phyloP scores from a whole-genome alignment of 2,113 vertebrate genomes.

The Pterophyllum scalare region DNA sequence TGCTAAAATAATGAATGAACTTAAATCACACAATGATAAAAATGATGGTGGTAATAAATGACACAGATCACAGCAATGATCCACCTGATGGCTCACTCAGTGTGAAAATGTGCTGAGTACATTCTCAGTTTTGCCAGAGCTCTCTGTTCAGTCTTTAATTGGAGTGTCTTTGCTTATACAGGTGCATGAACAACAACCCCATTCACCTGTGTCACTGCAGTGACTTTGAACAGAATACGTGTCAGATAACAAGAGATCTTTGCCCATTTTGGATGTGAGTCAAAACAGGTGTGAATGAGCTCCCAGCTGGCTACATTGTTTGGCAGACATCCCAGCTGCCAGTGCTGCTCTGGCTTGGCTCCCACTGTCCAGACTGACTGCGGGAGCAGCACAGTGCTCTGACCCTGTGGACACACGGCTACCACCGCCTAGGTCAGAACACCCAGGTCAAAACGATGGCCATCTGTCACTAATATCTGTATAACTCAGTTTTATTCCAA shows the following conservation, averaged over 20 bases:
- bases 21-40: too few relatives aligned
- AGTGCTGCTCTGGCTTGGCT: neutral
- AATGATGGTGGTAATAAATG: neutral
- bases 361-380: constrained; percentile 1
- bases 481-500: neutral
- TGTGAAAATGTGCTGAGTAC: constrained; percentile 10
- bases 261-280: constrained; percentile 17
- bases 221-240: constrained; percentile 24
- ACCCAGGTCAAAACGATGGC: neutral
- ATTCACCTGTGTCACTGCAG: constrained; percentile 9
- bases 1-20: neutral
- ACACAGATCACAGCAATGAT: neutral
- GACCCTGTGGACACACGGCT: constrained; percentile 27
- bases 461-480: neutral
- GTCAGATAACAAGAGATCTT: constrained; percentile 8
- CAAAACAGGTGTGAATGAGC: constrained; percentile 23
- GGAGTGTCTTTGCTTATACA: constrained; percentile 16
- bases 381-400: constrained; percentile 12
- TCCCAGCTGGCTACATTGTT: constrained; percentile 31
- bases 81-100: neutral
- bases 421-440: neutral
- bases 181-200: constrained; percentile 12
- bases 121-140: neutral
- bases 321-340: constrained; percentile 3
- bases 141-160: constrained; percentile 32